Percentiles rank a stretch among this genome's conserved stretches.
Conservation (phyloP, 2,888 invertebrate genomes). For the Macropis europaea region DNA sequence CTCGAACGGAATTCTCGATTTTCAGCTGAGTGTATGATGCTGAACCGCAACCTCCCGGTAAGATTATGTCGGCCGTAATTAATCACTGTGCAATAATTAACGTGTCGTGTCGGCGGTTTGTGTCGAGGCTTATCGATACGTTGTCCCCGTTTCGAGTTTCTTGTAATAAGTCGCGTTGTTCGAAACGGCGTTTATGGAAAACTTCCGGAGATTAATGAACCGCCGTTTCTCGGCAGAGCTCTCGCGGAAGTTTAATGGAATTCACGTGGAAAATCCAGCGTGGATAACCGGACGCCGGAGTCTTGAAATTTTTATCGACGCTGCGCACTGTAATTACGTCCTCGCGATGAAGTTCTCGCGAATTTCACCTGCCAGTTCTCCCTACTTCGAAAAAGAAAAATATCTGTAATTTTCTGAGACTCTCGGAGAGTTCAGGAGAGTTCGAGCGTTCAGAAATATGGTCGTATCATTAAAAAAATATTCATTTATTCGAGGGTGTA, state of each 20-base stretch:
- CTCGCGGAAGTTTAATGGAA: conserved; percentile 18
- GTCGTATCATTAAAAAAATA: too few relatives aligned
- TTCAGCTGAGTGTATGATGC: not conserved
- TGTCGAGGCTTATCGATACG: conserved; percentile 23
- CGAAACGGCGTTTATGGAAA: not conserved
- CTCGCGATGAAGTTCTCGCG: too few relatives aligned
- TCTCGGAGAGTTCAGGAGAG: too few relatives aligned
- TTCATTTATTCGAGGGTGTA: not conserved
- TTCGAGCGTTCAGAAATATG: too few relatives aligned
- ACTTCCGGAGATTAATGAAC: not conserved
- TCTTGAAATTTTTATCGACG: not conserved
- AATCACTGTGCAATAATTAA: conserved; percentile 51
- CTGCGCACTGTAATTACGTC: not conserved
- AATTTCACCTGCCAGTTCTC: not conserved
- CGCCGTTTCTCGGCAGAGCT: not conserved
- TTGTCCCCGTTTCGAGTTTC: not conserved
- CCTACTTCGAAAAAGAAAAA: too few relatives aligned
- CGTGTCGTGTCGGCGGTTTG: conserved; percentile 3
- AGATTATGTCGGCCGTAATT: conserved; percentile 49
- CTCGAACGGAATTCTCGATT: conserved; percentile 13
- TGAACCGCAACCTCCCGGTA: not conserved
- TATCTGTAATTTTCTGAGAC: too few relatives aligned
- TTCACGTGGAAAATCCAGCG: not conserved
- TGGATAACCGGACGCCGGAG: not conserved
- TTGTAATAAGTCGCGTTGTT: not conserved